Evolutionary conservation across 2,888 invertebrate genomes (phyloP).

Genomic region (Megaustenia siamemsis): DNA sequence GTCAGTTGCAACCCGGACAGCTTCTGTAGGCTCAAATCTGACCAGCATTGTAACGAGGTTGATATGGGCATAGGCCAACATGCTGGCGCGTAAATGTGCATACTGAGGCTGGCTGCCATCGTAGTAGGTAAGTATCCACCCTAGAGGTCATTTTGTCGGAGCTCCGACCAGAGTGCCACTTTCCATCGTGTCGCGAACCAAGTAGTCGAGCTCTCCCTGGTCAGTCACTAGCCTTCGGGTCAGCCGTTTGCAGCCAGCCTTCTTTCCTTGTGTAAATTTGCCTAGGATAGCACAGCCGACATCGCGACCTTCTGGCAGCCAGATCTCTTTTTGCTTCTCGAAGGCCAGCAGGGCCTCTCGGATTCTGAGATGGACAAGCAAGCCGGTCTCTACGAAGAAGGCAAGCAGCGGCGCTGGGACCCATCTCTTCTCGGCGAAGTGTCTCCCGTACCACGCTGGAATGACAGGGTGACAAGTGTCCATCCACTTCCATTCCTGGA

Average conservation of each 20-base stretch:
- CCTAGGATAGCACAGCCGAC: background rate
- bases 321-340: background rate
- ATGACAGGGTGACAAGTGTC: background rate
- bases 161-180: background rate
- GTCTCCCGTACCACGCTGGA: conserved; percentile 9
- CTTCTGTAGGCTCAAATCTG: background rate
- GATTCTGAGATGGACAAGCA: background rate
- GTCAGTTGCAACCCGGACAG: conserved; percentile 21
- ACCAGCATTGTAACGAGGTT: background rate
- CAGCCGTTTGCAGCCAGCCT: background rate
- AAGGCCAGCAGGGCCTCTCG: background rate
- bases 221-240: background rate
- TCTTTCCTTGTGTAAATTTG: background rate
- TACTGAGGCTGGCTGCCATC: conserved; percentile 8
- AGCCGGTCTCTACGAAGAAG: background rate
- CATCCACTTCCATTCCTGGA: background rate
- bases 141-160: too few relatives aligned
- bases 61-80: conserved; percentile 5
- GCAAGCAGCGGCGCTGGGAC: background rate
- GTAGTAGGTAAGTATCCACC: background rate
- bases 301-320: background rate
- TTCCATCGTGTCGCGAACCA: background rate
- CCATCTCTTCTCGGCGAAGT: conserved; percentile 14
- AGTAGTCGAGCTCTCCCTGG: background rate
- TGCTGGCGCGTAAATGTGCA: background rate